Percentiles rank a stretch among this genome's conserved stretches.
phyloP scores from a whole-genome alignment of 2,797 vertebrate species.

The Gymnopithys bicolor region DNA sequence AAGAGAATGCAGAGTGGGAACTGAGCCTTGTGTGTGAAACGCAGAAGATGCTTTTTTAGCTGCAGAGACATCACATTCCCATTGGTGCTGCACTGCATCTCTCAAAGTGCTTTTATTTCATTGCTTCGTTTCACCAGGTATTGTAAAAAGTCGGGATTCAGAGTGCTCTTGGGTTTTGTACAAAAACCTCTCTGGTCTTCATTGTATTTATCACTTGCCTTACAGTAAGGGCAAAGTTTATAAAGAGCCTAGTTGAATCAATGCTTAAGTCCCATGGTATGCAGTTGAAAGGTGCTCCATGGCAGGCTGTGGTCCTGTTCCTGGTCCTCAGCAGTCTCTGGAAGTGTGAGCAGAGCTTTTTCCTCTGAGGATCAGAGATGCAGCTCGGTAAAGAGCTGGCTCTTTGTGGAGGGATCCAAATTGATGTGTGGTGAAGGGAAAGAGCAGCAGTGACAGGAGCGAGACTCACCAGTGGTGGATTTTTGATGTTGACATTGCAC shows the following conservation, averaged over 20 bases:
- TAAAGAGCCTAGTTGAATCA: background rate
- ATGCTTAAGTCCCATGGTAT: fast-evolving
- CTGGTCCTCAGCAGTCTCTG: background rate
- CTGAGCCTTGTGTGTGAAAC: background rate
- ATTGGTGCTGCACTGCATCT: fast-evolving
- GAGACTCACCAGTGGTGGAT: background rate
- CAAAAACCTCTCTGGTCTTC: background rate
- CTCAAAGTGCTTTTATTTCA: background rate
- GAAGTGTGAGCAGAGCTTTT: background rate
- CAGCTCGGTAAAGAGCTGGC: background rate
- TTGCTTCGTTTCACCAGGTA: background rate
- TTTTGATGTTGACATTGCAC: background rate
- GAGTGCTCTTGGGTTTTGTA: background rate
- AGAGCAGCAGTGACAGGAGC: background rate
- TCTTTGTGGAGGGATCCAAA: background rate
- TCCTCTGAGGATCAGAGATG: background rate
- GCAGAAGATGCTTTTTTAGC: background rate
- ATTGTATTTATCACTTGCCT: background rate
- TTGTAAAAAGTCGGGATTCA: background rate
- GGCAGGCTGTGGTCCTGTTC: background rate
- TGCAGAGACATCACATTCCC: background rate
- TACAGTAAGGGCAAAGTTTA: background rate
- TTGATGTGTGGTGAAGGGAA: background rate
- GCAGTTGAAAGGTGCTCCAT: background rate
- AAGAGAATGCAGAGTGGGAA: background rate